These are phyloP conservation scores for Donacobius atricapilla DNA, from an alignment of 2,113 vertebrate species.

Conservation along the genomic window DNA sequence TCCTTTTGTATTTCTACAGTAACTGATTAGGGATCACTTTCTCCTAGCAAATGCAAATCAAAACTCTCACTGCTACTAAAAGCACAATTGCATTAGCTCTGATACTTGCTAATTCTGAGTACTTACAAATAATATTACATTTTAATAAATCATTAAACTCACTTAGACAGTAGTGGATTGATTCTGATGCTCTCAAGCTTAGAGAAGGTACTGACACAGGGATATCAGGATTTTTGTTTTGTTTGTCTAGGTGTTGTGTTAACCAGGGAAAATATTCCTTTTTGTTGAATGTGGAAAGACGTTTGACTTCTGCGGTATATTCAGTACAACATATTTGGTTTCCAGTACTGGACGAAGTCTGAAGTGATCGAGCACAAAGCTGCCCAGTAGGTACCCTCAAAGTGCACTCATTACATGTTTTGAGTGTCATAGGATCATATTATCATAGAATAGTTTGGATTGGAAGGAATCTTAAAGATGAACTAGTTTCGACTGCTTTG, in stretches of 20 bases:
- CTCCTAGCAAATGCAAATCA: neutral
- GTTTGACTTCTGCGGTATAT: neutral
- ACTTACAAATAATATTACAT: neutral
- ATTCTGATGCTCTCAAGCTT: neutral
- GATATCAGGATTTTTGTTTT: neutral
- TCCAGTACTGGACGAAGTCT: neutral
- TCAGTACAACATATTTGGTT: neutral
- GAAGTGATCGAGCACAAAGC: neutral
- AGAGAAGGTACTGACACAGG: rapidly evolving
- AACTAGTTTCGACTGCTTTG: neutral
- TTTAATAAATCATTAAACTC: neutral
- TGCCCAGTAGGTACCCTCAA: neutral
- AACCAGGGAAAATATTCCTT: neutral
- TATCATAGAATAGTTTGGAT: neutral
- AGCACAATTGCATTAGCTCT: neutral
- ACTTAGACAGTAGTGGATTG: neutral
- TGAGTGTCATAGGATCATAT: neutral
- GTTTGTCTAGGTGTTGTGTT: neutral
- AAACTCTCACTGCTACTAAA: neutral
- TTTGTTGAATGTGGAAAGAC: neutral
- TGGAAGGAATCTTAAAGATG: neutral
- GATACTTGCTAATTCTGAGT: neutral
- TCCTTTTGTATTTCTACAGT: neutral
- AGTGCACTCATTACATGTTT: neutral
- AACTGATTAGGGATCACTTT: neutral